phyloP scores from a whole-genome alignment of 64 coral and sea anemone species.

The Hydrozoanthus tunicans region DNA sequence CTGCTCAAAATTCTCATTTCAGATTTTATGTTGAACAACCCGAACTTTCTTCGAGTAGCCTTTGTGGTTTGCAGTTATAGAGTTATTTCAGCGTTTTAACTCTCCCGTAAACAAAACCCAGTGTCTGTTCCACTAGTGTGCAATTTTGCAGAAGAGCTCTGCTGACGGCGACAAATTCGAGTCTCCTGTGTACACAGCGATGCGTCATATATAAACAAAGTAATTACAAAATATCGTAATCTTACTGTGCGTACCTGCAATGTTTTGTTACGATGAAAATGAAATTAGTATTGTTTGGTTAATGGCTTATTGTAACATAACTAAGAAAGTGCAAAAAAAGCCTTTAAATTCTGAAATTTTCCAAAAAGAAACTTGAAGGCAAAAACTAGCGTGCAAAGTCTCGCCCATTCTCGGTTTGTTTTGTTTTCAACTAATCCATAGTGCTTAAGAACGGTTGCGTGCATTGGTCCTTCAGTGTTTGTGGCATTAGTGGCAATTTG shows the following conservation, averaged over 20 bases:
- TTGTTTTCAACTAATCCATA: not conserved
- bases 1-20: not conserved
- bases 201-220: not conserved
- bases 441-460: not conserved
- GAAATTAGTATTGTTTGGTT: not conserved
- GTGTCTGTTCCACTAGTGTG: too few relatives aligned
- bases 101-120: too few relatives aligned
- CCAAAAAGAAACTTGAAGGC: not conserved
- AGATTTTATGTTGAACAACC: too few relatives aligned
- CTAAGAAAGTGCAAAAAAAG: not conserved
- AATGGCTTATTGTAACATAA: not conserved
- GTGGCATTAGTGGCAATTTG: not conserved
- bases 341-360: not conserved
- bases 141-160: not conserved
- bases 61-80: too few relatives aligned
- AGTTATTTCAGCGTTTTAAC: too few relatives aligned
- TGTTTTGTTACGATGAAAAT: constrained; percentile 14
- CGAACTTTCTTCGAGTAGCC: too few relatives aligned
- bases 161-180: not conserved
- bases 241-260: not conserved
- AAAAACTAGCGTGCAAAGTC: not conserved
- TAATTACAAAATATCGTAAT: not conserved
- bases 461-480: not conserved
- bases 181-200: not conserved
- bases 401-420: not conserved